A percentile compares a stretch with the other conserved stretches of the same genome.
phyloP scores from a whole-genome alignment of 2,888 invertebrate species.

The Herminia tarsipennalis region DNA sequence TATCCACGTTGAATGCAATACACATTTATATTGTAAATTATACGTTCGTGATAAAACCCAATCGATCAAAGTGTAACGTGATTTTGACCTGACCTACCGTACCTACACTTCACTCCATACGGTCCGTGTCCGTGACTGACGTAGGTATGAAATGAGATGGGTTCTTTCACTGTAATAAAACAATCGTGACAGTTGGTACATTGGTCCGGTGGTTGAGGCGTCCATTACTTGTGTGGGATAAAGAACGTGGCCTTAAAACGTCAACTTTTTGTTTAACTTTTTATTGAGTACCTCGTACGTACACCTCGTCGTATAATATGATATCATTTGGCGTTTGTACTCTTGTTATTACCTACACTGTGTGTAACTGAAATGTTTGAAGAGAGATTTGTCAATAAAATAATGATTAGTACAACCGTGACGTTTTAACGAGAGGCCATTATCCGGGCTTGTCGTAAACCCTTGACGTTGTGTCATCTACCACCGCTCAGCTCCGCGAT shows the following conservation, averaged over 20 bases:
- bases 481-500: neutral
- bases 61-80: neutral
- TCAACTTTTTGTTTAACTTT: neutral
- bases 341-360: neutral
- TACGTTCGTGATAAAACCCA: neutral
- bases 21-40: neutral
- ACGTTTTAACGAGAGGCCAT: constrained; percentile 6
- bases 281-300: neutral
- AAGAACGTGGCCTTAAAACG: neutral
- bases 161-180: too few species aligned
- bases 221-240: neutral
- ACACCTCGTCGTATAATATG: neutral
- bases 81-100: neutral
- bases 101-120: neutral
- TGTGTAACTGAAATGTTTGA: neutral
- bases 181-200: too few species aligned
- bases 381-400: neutral
- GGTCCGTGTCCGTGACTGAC: too few species aligned
- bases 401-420: neutral
- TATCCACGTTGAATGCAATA: neutral
- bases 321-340: neutral
- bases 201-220: too few species aligned
- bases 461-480: constrained; percentile 2
- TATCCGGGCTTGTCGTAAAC: constrained; percentile 2
- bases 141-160: too few species aligned